Conservation (phyloP, 2,113 vertebrate genomes). For the Tapirus terrestris region DNA sequence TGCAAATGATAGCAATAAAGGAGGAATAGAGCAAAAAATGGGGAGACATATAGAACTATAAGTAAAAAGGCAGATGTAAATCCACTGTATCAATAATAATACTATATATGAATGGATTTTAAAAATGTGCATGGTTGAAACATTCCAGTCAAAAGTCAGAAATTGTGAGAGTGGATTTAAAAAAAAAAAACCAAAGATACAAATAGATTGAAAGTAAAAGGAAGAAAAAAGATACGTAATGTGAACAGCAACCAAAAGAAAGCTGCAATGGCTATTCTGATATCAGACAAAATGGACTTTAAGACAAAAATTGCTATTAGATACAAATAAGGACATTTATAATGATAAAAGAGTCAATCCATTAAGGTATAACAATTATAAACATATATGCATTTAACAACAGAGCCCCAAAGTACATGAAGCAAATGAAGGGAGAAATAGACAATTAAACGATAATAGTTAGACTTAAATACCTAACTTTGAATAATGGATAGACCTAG, state of each 20-base stretch:
- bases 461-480: not conserved
- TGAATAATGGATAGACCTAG: not conserved
- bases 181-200: not conserved
- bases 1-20: not conserved
- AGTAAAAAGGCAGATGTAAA: not conserved
- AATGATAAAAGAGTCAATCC: not conserved
- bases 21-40: not conserved
- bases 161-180: not conserved
- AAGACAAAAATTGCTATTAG: not conserved
- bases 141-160: not conserved
- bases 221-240: not conserved
- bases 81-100: not conserved
- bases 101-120: not conserved
- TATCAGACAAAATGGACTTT: not conserved
- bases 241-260: not conserved
- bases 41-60: not conserved
- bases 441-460: not conserved
- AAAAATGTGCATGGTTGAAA: not conserved
- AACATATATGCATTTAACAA: not conserved
- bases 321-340: not conserved
- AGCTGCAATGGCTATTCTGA: not conserved
- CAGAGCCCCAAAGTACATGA: not conserved
- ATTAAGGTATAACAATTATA: not conserved
- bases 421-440: not conserved
- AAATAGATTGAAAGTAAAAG: not conserved